Evolutionary conservation across 2,113 vertebrate species (phyloP).

Genomic region (Clarias batrachus): DNA sequence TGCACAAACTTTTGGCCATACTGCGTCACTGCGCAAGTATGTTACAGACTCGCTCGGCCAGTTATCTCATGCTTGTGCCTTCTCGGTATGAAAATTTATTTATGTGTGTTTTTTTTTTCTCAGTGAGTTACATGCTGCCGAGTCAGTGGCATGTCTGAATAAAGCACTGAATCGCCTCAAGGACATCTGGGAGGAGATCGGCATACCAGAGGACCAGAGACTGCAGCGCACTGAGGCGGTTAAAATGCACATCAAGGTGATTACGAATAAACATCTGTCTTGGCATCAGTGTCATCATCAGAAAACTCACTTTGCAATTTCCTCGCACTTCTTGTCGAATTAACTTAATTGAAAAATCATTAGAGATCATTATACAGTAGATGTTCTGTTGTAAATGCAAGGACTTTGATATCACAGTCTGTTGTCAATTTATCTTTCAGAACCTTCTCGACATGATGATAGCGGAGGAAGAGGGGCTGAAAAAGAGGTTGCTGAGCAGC

Average conservation of each 20-base stretch:
- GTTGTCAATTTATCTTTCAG: constrained; percentile 58
- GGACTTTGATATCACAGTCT: no score
- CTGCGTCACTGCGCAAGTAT: no score
- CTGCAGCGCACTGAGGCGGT: constrained; percentile 82
- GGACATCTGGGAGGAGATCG: constrained; percentile 87
- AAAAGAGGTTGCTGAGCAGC: constrained; percentile 77
- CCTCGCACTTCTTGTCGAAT: not conserved
- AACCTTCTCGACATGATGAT: constrained; percentile 88
- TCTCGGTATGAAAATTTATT: not conserved
- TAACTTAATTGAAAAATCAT: no score
- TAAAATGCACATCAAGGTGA: constrained; percentile 84
- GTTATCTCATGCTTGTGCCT: not conserved
- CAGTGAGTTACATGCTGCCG: constrained; percentile 85
- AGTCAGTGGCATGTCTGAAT: constrained; percentile 83
- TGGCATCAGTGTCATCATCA: not conserved
- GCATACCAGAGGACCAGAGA: constrained; percentile 76
- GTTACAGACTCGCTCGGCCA: not conserved
- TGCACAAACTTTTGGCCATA: not conserved
- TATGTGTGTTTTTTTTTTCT: constrained; percentile 25
- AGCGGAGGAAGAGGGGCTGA: constrained; percentile 82
- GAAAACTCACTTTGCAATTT: not conserved
- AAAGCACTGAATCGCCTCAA: constrained; percentile 77
- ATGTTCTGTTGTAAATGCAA: not conserved
- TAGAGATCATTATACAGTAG: not conserved
- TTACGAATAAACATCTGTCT: constrained; percentile 8